Evolutionary conservation across 2,888 invertebrate species (phyloP), one percentile per base, ranked within the genome.

Genomic region (Hypsopygia costalis): DNA sequence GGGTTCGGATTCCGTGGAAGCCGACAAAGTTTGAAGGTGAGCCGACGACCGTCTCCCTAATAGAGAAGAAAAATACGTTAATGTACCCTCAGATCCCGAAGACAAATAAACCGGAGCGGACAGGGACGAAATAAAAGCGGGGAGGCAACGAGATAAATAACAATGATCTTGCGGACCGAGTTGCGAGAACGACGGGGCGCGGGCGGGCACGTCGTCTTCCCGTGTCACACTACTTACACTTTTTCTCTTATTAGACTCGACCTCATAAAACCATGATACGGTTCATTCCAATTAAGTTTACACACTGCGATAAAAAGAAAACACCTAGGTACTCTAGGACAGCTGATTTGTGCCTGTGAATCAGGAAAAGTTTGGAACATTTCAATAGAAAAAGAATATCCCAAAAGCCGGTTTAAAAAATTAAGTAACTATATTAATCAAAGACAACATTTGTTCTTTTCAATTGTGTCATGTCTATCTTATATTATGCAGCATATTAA

Each of bases 1-100:
- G 59, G 64, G 60, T 58, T 79, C 70, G 70, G 72, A 75, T 81
- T 80, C 69, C 78, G 61, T 61, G 60, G 69, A 71, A 69, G 65
- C 66, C 70, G 55, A 62, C 60, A 76, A 87, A 85, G 71, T 88
- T 86, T 78, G 82, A 77, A 87, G 85, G 85, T 87, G 77, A 83
- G 75, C 67, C 73, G 70, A 58, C 72, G 76, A 81, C 81, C 74
- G 80, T 78, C 80, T 73, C 72, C 75, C 80, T 88, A 87, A 87
- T 86, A 86, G 81, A 83, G 81, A 88, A 88, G 86, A 87, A 88
- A 88, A 88, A 88, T 87, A 87, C 87, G 85, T 83, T 86, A 87
- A 87, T 88, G 81, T 87, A 87, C 81, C 82, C 81, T 76, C 78
- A 77, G 83, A 86, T 81, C 77, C 77, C 75, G 62, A 87, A 87